Percentiles rank a stretch among this genome's conserved stretches.
Conservation (phyloP, 2,888 invertebrate genomes). For the Gari tellinella region DNA sequence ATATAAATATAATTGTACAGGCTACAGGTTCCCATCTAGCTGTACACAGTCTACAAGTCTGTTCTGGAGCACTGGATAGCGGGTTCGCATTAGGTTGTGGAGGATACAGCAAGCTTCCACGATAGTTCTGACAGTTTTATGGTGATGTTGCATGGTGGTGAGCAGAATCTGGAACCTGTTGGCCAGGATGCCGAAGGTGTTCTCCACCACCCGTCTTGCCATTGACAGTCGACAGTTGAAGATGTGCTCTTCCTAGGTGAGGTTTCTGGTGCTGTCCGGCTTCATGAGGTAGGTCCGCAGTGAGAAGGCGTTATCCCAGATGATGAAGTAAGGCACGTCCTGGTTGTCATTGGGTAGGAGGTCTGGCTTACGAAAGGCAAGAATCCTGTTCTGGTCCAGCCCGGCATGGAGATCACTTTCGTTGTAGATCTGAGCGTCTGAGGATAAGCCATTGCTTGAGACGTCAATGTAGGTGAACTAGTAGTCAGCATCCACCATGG, state of each 20-base stretch:
- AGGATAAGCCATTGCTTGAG: no score
- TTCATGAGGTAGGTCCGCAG: no score
- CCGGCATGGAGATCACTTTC: conserved; percentile 18
- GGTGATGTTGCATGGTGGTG: conserved; percentile 47
- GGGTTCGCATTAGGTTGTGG: conserved; percentile 59
- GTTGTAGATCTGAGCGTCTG: no score
- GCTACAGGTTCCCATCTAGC: conserved; percentile 32
- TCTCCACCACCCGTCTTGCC: conserved; percentile 60
- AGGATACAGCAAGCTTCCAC: conserved; percentile 44
- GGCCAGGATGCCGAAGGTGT: conserved; percentile 58
- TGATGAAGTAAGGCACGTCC: no score
- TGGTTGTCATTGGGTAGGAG: conserved; percentile 16
- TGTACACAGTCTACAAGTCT: conserved; percentile 19
- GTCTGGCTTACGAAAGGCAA: conserved; percentile 26
- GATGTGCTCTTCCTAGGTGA: conserved; percentile 27
- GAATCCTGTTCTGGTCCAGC: conserved; percentile 31
- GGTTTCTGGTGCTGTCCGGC: no score
- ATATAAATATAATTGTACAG: conserved; percentile 23
- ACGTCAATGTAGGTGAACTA: no score
- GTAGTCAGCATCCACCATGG: no score
- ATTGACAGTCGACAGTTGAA: conserved; percentile 36
- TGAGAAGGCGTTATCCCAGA: no score
- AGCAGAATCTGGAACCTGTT: conserved; percentile 54
- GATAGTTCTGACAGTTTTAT: conserved; percentile 31
- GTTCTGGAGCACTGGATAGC: conserved; percentile 50